Evolutionary conservation across 2,797 vertebrate species (phyloP).

Genomic region (Sternarchorhynchus goeldii): DNA sequence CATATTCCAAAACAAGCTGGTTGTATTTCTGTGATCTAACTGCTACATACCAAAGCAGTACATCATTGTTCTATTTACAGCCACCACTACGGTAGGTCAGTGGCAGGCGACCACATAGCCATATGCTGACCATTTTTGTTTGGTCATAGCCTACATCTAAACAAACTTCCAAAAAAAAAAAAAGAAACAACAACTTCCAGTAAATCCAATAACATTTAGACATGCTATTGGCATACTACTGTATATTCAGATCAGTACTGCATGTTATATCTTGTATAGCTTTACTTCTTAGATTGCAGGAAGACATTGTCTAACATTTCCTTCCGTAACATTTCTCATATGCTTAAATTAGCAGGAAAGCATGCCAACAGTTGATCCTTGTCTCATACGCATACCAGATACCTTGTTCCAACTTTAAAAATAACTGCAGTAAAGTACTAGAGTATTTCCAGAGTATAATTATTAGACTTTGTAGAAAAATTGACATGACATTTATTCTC

Average conservation of each 20-base stretch:
- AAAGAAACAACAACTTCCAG: no score
- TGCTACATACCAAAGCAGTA: conserved; percentile 66
- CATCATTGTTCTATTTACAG: conserved; percentile 72
- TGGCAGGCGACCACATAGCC: conserved; percentile 33
- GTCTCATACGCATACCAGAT: conserved; percentile 4
- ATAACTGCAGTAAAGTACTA: conserved; percentile 6
- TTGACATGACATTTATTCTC: neutral
- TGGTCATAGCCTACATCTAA: neutral
- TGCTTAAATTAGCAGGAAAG: conserved; percentile 26
- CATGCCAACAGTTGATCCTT: conserved; percentile 14
- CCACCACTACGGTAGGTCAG: conserved; percentile 23
- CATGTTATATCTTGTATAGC: neutral
- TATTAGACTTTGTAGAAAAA: neutral
- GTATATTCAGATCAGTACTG: neutral
- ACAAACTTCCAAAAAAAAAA: no score
- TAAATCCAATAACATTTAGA: no score
- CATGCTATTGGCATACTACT: no score
- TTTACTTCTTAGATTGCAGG: neutral
- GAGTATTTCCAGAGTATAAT: conserved; percentile 12
- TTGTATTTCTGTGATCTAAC: conserved; percentile 60
- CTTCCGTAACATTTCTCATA: conserved; percentile 18
- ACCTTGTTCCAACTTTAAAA: conserved; percentile 5
- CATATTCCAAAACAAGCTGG: conserved; percentile 70
- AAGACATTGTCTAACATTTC: conserved; percentile 8
- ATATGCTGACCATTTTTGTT: conserved; percentile 31